These are phyloP conservation scores for Hydra vulgaris DNA, from an alignment of 30 jellyfish, hydroid and myxozoan species.

Conservation along the genomic window DNA sequence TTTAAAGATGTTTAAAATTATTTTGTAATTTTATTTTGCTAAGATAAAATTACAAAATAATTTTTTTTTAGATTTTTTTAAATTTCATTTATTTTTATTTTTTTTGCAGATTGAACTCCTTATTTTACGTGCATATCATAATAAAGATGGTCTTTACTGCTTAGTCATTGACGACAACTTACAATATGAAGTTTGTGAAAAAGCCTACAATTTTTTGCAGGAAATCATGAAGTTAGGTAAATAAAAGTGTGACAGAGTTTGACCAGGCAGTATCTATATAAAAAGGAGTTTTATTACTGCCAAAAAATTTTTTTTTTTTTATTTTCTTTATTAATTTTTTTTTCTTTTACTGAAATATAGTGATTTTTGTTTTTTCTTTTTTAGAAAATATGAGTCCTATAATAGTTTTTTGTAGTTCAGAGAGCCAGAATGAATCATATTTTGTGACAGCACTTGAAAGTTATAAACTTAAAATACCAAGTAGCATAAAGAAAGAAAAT, in stretches of 20 bases:
- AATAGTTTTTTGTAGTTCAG: slow-evolving; percentile 47
- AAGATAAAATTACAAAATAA: too few species aligned
- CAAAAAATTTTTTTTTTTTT: too few species aligned
- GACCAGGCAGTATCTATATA: too few species aligned
- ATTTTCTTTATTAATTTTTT: background rate
- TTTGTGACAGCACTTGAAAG: slow-evolving; percentile 48
- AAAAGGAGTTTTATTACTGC: too few species aligned
- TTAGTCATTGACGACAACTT: slow-evolving; percentile 11
- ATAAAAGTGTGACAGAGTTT: too few species aligned
- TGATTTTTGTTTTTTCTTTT: background rate
- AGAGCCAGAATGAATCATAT: slow-evolving; percentile 36
- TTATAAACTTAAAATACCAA: slow-evolving; percentile 27
- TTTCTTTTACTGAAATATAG: background rate
- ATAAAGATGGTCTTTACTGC: slow-evolving; percentile 12
- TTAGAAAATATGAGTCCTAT: slow-evolving; percentile 13
- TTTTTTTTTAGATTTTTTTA: too few species aligned
- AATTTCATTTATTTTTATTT: too few species aligned
- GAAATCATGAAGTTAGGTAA: slow-evolving; percentile 8
- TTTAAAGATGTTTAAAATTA: too few species aligned
- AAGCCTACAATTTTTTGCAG: background rate
- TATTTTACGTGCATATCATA: slow-evolving; percentile 3
- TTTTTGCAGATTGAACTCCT: slow-evolving; percentile 18
- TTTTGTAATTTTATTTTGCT: too few species aligned
- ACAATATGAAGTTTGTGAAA: slow-evolving; percentile 1
- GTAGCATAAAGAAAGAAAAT: background rate